Evolutionary conservation across 2,113 vertebrate species (phyloP).

Genomic region (Pedetes capensis): DNA sequence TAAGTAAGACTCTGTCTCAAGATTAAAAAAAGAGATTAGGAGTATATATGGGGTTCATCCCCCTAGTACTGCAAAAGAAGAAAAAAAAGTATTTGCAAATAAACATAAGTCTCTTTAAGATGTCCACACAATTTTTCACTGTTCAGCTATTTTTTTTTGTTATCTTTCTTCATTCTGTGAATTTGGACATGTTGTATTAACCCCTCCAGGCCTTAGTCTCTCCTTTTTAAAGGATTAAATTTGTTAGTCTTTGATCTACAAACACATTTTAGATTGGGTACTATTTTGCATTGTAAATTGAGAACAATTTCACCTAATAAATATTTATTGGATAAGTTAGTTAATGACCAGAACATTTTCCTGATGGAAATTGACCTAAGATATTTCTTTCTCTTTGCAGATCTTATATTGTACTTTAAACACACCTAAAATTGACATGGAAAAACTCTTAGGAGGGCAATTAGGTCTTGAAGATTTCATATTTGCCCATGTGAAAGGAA

Average conservation of each 20-base stretch:
- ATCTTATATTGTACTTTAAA: constrained; percentile 98
- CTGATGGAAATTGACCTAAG: constrained; percentile 6
- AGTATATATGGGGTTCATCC: no score
- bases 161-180: neutral
- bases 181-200: neutral
- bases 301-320: neutral
- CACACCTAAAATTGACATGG: constrained; percentile 97
- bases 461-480: constrained; percentile 98
- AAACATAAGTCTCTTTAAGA: neutral
- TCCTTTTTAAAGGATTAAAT: neutral
- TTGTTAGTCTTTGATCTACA: neutral
- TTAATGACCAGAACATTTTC: neutral
- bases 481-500: constrained; percentile 95
- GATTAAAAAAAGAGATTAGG: no score
- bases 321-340: neutral
- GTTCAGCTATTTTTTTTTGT: neutral
- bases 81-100: no score
- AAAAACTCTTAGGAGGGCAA: constrained; percentile 93
- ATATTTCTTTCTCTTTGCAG: constrained; percentile 80
- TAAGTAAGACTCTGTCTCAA: no score
- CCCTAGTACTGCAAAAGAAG: no score
- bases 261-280: neutral
- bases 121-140: neutral
- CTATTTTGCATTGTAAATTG: neutral
- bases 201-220: neutral